Evolutionary conservation across 2,888 invertebrate species (phyloP).

Genomic region (Drosophila differens): DNA sequence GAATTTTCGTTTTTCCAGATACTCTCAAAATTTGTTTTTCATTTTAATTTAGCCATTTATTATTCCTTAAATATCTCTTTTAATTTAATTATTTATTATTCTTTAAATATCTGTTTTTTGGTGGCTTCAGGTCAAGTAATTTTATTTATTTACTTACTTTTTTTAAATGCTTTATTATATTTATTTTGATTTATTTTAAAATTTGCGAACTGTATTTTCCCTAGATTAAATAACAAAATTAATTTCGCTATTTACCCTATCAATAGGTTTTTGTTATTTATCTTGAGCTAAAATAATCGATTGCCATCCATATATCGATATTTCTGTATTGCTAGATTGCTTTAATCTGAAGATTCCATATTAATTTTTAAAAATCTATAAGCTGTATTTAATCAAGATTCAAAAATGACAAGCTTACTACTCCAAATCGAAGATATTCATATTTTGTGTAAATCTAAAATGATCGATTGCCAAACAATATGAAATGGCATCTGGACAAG

Average conservation of each 20-base stretch:
- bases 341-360: neutral
- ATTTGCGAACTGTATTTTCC: neutral
- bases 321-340: neutral
- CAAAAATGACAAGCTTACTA: neutral
- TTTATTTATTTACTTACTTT: neutral
- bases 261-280: neutral
- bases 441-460: neutral
- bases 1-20: neutral
- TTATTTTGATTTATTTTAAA: no score
- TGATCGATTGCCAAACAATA: conserved; percentile 4
- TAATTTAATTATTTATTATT: neutral
- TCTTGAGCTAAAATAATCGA: neutral
- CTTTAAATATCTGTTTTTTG: no score
- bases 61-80: neutral
- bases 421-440: neutral
- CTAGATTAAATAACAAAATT: neutral
- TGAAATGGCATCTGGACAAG: conserved; percentile 1
- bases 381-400: neutral
- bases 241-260: neutral
- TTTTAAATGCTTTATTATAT: neutral
- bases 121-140: no score
- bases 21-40: neutral
- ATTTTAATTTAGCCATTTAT: neutral
- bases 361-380: neutral
- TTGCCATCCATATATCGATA: neutral